Percentiles rank a stretch among this genome's conserved stretches.
Conservation (phyloP, 2,113 vertebrate species). For the Sterrhoptilus dennistouni region DNA sequence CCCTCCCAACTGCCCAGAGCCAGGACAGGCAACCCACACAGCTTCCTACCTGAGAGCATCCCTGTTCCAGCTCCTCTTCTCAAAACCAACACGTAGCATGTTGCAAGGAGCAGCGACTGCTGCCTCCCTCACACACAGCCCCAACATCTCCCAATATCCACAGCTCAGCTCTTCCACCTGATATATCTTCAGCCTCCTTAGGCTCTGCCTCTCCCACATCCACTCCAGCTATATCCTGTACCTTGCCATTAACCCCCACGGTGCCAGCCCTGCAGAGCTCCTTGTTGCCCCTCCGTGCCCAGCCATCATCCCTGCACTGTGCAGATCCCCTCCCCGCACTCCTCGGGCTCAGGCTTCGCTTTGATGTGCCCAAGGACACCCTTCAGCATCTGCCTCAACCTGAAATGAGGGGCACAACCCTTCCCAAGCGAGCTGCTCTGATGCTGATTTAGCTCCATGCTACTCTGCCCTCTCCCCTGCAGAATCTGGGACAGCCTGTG, state of each 20-base stretch:
- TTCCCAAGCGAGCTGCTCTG: background rate
- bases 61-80: background rate
- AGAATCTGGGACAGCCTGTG: background rate
- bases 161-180: background rate
- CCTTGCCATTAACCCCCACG: background rate
- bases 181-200: background rate
- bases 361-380: background rate
- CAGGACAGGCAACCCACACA: background rate
- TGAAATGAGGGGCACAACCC: background rate
- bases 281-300: background rate
- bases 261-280: background rate
- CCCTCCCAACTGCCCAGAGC: background rate
- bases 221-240: background rate
- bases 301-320: rapidly evolving
- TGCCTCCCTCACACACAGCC: background rate
- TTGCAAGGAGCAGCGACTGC: rapidly evolving
- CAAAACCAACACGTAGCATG: background rate
- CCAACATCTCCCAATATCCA: background rate
- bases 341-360: background rate
- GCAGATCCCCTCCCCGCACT: rapidly evolving
- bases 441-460: background rate
- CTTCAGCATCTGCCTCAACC: background rate
- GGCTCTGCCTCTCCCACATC: slow-evolving; percentile 8
- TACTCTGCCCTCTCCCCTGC: background rate
- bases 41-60: background rate